Conservation (phyloP, 2,888 invertebrate species). For the Acanthopleura granulata region DNA sequence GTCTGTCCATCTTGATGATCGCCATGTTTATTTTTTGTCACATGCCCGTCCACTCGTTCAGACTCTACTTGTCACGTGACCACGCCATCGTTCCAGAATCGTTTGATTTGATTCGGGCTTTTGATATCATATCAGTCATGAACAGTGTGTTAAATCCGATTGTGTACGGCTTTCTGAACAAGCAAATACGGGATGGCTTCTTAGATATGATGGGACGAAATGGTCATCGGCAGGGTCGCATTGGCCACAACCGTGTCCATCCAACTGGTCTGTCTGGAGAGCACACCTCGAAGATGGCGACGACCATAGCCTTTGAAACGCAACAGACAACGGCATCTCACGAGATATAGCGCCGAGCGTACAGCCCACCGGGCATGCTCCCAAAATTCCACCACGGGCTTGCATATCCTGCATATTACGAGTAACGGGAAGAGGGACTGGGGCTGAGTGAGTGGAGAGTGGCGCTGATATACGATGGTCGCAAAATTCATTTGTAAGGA, state of each 20-base stretch:
- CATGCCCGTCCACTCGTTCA: neutral
- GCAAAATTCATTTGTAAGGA: no score
- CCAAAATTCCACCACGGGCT: no score
- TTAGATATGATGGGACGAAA: neutral
- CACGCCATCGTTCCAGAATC: neutral
- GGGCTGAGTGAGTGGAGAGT: no score
- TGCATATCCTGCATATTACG: no score
- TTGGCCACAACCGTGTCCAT: neutral
- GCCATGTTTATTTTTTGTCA: conserved; percentile 4
- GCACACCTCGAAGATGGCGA: no score
- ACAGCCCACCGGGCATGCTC: no score
- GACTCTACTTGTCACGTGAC: conserved; percentile 1
- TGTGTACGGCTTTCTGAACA: conserved; percentile 11
- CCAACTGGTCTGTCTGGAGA: neutral
- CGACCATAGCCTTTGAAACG: no score
- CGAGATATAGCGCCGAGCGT: no score
- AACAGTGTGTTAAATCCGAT: conserved; percentile 19
- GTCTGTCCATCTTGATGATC: neutral
- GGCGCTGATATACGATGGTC: no score
- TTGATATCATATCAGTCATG: neutral
- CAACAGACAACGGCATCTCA: no score
- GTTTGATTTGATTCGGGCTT: neutral
- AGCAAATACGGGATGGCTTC: conserved; percentile 3
- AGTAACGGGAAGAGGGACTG: no score
- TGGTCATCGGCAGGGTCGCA: neutral